These are phyloP conservation scores for Patiria pectinifera DNA, from an alignment of 53 echinoderm and acorn worm species.

Conservation along the genomic window DNA sequence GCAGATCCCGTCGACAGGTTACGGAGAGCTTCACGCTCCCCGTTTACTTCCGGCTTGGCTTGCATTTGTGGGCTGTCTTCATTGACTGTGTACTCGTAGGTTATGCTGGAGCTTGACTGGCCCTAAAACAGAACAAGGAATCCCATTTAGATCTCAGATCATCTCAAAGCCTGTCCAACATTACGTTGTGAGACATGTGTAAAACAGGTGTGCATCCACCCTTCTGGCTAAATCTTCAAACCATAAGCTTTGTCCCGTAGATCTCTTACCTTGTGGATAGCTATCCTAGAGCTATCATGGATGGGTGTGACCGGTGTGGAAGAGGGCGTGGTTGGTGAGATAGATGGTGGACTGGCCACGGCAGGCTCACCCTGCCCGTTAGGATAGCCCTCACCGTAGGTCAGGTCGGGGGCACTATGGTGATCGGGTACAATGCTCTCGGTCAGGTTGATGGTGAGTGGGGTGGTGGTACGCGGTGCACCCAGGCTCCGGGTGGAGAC, in stretches of 20 bases:
- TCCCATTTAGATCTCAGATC: background rate
- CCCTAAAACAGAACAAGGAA: slow-evolving; percentile 34
- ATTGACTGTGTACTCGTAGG: slow-evolving; percentile 96
- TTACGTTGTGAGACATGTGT: background rate
- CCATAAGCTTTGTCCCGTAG: background rate
- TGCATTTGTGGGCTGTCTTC: slow-evolving; percentile 72
- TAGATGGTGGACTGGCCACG: slow-evolving; percentile 69
- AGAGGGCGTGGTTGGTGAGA: slow-evolving; percentile 86
- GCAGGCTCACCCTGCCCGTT: slow-evolving; percentile 71
- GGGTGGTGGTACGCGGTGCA: slow-evolving; percentile 96
- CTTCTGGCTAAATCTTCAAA: background rate
- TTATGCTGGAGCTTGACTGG: slow-evolving; percentile 91
- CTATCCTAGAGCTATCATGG: slow-evolving; percentile 95
- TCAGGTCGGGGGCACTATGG: slow-evolving; percentile 90
- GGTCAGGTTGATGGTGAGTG: slow-evolving; percentile 91
- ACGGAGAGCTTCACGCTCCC: background rate
- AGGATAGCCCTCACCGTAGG: slow-evolving; percentile 69
- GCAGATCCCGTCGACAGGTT: slow-evolving; percentile 3
- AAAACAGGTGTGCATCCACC: background rate
- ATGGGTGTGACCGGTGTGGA: slow-evolving; percentile 96
- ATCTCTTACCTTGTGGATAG: slow-evolving; percentile 76
- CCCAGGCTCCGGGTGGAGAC: slow-evolving; percentile 96
- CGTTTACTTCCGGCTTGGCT: slow-evolving; percentile 45
- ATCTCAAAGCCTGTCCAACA: background rate
- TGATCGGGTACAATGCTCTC: slow-evolving; percentile 90